These are phyloP conservation scores for Pseudopleuronectes americanus DNA, from an alignment of 2,797 vertebrate species.

Conservation along the genomic window DNA sequence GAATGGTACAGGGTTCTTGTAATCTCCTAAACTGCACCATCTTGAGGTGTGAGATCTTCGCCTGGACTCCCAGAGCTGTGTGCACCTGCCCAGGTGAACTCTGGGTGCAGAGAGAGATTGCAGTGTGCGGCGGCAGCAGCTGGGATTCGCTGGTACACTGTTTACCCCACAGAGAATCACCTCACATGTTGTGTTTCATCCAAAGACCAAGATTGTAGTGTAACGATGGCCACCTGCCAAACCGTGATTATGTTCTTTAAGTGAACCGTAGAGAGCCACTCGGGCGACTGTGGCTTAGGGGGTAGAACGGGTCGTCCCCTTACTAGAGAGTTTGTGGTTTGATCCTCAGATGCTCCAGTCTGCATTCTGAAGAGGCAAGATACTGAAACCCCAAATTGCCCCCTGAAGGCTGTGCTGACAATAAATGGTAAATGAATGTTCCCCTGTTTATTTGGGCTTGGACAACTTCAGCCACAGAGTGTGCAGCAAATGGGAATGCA, in stretches of 20 bases:
- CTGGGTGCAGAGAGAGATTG: background rate
- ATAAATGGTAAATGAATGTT: too few relatives aligned
- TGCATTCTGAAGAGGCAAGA: too few relatives aligned
- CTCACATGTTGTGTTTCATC: background rate
- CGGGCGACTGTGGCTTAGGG: too few relatives aligned
- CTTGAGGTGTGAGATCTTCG: slow-evolving; percentile 25
- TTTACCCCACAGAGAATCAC: background rate
- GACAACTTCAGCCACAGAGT: too few relatives aligned
- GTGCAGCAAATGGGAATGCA: too few relatives aligned
- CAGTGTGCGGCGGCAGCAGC: background rate
- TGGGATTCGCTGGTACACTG: slow-evolving; percentile 1
- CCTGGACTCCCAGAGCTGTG: slow-evolving; percentile 26
- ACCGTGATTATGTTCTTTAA: background rate
- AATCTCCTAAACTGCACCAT: slow-evolving; percentile 40
- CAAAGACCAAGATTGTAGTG: background rate
- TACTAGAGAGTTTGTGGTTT: too few relatives aligned
- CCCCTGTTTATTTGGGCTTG: too few relatives aligned
- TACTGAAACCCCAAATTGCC: too few relatives aligned
- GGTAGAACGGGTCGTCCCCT: too few relatives aligned
- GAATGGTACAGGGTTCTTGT: slow-evolving; percentile 38
- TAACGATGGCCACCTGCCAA: background rate
- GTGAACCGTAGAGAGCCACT: background rate
- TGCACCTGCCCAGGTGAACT: slow-evolving; percentile 54
- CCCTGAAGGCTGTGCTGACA: too few relatives aligned
- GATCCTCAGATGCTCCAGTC: too few relatives aligned